Evolutionary conservation across 2,113 vertebrate genomes (phyloP).

Genomic region (Alaudala cheleensis): DNA sequence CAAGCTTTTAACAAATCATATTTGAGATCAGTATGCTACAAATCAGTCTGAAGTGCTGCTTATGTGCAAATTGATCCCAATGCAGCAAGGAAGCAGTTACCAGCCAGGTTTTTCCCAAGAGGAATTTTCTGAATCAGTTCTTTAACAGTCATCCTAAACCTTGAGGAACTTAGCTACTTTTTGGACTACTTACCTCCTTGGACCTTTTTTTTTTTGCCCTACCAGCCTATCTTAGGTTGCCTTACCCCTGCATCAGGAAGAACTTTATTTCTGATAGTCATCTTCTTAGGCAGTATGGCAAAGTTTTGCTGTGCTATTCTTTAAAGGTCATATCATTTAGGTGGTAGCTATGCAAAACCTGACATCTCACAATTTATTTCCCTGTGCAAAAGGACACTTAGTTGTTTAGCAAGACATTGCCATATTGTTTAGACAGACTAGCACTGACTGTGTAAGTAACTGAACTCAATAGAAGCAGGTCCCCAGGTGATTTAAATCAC

Average conservation of each 20-base stretch:
- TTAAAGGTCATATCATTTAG: background rate
- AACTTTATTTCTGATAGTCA: background rate
- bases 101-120: background rate
- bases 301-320: background rate
- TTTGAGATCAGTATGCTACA: background rate
- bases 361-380: background rate
- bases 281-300: background rate
- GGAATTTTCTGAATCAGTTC: background rate
- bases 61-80: background rate
- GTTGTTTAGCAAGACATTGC: background rate
- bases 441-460: background rate
- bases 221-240: background rate
- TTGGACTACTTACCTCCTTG: background rate
- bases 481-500: background rate
- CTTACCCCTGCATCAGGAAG: background rate
- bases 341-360: background rate
- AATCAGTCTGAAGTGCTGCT: background rate
- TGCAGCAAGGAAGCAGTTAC: background rate
- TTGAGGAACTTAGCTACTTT: background rate
- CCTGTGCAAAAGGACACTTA: background rate
- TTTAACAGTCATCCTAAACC: background rate
- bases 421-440: background rate
- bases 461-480: background rate
- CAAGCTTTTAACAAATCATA: background rate
- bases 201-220: background rate